Evolutionary conservation across 2,797 vertebrate species (phyloP).

Genomic region (Neosilurus hyrtlii): DNA sequence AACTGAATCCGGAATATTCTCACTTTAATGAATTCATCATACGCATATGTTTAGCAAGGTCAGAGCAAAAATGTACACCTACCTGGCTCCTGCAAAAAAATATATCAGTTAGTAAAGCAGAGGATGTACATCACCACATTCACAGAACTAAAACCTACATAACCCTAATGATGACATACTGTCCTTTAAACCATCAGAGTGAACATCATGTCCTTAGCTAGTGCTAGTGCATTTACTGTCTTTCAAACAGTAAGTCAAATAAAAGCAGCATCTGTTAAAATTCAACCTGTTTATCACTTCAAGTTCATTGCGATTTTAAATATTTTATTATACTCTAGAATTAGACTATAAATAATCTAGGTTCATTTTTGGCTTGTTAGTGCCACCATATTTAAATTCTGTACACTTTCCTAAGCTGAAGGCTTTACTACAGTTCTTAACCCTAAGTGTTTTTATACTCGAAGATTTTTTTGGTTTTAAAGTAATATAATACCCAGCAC

Average conservation of each 20-base stretch:
- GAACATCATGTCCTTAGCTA: constrained; percentile 1
- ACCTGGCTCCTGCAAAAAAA: constrained; percentile 69
- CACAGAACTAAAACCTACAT: neutral
- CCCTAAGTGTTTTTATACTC: neutral
- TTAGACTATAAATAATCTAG: neutral
- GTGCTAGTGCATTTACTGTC: neutral
- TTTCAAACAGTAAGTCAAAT: neutral
- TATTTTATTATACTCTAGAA: neutral
- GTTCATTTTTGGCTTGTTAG: neutral
- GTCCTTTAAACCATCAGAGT: neutral
- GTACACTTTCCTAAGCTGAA: neutral
- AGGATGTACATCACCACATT: constrained; percentile 25
- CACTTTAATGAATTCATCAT: too few relatives aligned
- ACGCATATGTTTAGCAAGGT: neutral
- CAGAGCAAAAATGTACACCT: constrained; percentile 62
- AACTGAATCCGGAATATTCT: neutral
- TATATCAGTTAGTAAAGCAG: constrained; percentile 53
- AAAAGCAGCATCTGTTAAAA: neutral
- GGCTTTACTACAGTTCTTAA: neutral
- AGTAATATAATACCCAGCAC: neutral
- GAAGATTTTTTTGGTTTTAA: neutral
- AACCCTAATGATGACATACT: neutral
- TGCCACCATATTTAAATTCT: neutral
- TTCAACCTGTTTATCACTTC: neutral
- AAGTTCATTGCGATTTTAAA: neutral